Evolutionary conservation across 1,140 invertebrate genomes (phyloP), one percentile per base, ranked within the genome.

Genomic region (Leguminivora glycinivorella): DNA sequence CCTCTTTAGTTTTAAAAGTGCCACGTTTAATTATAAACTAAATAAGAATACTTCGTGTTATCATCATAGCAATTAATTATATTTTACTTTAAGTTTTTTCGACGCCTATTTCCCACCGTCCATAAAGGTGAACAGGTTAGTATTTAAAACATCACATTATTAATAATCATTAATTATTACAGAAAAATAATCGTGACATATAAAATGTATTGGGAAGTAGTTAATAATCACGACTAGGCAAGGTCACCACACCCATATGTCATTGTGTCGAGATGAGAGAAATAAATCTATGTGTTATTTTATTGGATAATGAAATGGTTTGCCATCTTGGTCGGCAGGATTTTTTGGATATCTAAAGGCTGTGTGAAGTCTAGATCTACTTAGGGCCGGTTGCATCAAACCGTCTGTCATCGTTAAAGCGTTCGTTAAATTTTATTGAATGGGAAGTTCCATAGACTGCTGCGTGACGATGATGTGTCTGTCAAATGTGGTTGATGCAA

Each of bases 161-260:
- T 63, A 63, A 31, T 29, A 52, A 63, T 63, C 58, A 63, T 63
- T 63, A 63, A 63, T 63, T 63, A 63, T 63, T 31, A 31, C 26
- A 63, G 26, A 63, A 63, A 34, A 34, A 63, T 63, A 63, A 31
- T 63, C 58, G 58, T 63, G 58, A 31, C 24, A 63, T 63, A 63
- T 63, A 63, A 29, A 63, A 63, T 63, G 14, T 63, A 63, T 63
- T 63, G 58, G 58, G 58, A 63, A 63, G 58, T 63, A 26, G n/a
- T 26, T 34, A 31, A 26, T 60, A 60, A 63, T 63, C 58, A 63
- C 58, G 58, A 63, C 26, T 17, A 9, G 14, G n/a, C 58, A 63
- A 63, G 58, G 58, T 63, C 26, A 31, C 58, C 58, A 17, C 58
- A 17, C 58, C 58, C n/a, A 63, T 63, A 31, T 63, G 58, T 63